These are phyloP conservation scores for Chinchilla lanigera DNA, from an alignment of 2,113 vertebrate species.

Conservation along the genomic window DNA sequence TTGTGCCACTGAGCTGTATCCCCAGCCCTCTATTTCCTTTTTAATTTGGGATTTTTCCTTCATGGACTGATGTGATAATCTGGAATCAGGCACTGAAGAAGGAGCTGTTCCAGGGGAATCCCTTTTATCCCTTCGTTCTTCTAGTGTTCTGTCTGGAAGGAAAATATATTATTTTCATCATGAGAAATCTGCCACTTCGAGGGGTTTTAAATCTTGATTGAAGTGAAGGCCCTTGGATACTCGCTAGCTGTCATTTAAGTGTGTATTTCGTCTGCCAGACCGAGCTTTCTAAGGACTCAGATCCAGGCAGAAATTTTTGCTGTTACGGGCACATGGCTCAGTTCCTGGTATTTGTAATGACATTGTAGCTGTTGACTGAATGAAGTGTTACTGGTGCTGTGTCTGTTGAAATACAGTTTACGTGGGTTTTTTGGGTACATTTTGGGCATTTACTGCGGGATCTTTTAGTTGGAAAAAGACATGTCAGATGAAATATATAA, in stretches of 20 bases:
- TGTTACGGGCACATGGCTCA: neutral
- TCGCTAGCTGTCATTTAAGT: neutral
- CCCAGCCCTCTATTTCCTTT: too few relatives aligned
- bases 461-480: neutral
- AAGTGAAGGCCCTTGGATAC: neutral
- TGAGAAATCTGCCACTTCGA: neutral
- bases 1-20: too few relatives aligned
- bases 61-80: neutral
- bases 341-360: neutral
- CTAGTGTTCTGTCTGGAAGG: neutral
- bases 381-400: neutral
- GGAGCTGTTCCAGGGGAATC: neutral
- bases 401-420: neutral
- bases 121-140: neutral
- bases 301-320: neutral
- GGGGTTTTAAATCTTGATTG: neutral
- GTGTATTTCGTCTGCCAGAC: neutral
- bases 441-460: neutral
- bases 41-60: conserved; percentile 4
- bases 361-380: neutral
- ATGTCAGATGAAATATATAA: neutral
- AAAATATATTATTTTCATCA: conserved; percentile 43
- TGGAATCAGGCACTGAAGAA: conserved; percentile 13
- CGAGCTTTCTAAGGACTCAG: neutral
- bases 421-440: neutral